phyloP scores from a whole-genome alignment of 2,797 vertebrate genomes.

The Bovichtus variegatus region DNA sequence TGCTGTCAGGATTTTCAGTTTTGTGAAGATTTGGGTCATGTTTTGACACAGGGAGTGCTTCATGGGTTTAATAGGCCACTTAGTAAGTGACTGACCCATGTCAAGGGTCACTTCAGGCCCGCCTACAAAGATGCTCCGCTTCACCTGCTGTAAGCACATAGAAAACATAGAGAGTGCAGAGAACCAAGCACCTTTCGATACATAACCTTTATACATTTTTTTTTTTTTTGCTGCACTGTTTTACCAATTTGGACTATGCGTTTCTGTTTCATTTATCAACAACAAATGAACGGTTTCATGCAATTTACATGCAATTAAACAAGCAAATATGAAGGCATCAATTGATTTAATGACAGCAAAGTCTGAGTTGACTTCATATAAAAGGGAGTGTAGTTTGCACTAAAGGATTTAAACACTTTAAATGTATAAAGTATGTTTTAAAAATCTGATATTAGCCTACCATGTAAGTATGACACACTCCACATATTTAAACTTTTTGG shows the following conservation, averaged over 20 bases:
- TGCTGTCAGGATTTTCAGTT: background rate
- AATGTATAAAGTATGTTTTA: background rate
- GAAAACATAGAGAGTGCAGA: conserved; percentile 1
- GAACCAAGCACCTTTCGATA: background rate
- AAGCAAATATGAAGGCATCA: background rate
- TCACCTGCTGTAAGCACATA: conserved; percentile 25
- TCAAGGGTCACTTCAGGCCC: conserved; percentile 3
- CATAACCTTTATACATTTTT: background rate
- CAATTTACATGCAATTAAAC: background rate
- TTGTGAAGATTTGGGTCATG: conserved; percentile 4
- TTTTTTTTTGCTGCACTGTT: background rate
- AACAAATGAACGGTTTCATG: background rate
- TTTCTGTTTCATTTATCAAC: background rate
- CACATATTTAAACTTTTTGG: background rate
- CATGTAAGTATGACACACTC: background rate
- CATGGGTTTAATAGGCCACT: conserved; percentile 25
- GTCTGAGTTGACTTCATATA: background rate
- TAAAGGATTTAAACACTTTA: background rate
- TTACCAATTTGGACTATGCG: too few species aligned
- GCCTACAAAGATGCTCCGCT: conserved; percentile 1
- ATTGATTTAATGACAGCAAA: background rate
- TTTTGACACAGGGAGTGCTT: conserved; percentile 4
- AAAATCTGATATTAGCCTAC: background rate
- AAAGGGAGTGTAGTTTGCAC: background rate
- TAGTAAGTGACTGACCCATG: conserved; percentile 16